These are phyloP conservation scores for Lasioglossum marginatum DNA, from an alignment of 2,888 invertebrate species.

Conservation along the genomic window DNA sequence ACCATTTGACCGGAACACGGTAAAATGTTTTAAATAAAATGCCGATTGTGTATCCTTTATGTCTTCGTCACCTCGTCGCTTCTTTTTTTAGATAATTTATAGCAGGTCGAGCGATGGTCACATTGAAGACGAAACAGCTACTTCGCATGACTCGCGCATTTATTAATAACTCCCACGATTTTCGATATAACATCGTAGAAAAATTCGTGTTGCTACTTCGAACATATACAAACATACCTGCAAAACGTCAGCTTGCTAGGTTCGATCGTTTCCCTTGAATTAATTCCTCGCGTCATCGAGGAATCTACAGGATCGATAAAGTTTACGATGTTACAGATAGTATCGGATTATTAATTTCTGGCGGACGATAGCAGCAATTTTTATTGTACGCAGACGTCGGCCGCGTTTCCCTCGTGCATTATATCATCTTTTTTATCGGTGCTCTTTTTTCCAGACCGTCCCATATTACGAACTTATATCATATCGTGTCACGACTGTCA, in stretches of 20 bases:
- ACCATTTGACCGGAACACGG: not conserved
- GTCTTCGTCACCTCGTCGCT: not conserved
- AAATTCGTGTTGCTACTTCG: not conserved
- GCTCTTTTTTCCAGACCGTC: not conserved
- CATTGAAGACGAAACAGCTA: not conserved
- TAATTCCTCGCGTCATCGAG: not conserved
- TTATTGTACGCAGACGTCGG: not conserved
- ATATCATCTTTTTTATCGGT: constrained; percentile 9
- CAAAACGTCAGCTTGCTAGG: not conserved
- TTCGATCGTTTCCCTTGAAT: not conserved
- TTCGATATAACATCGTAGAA: not conserved
- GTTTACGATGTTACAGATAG: not conserved
- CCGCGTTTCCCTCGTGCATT: not conserved
- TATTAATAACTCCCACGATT: not conserved
- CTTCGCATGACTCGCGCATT: not conserved
- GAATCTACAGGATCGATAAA: not conserved
- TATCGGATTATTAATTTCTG: not conserved
- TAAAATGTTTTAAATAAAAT: not conserved
- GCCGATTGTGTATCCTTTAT: not conserved
- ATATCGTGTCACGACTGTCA: not conserved
- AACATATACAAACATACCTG: not conserved
- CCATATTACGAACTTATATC: not conserved
- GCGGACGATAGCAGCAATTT: not conserved
- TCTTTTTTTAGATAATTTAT: not conserved
- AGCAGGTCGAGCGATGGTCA: not conserved